Evolutionary conservation across 2,797 vertebrate genomes (phyloP), one percentile per base, ranked within the genome.

Genomic region (Squalus acanthias): DNA sequence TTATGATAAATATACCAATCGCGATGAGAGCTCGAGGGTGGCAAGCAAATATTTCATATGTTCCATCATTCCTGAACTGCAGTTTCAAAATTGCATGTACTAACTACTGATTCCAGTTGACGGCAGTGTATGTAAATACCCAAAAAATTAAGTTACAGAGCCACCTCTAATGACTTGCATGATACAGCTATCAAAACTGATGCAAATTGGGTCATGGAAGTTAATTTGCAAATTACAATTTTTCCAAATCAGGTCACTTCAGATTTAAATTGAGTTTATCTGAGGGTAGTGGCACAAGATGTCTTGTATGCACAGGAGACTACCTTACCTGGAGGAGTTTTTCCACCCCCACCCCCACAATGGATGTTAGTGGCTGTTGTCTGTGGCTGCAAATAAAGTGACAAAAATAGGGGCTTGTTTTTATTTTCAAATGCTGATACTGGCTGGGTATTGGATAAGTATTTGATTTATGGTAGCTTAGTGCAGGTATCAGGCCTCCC

Each of bases 251-350:
- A 85, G 46, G 46, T 67, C 91, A 93, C 33, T 67, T 93, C 91
- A 93, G 91, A 24, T 67, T 93, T 93, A 93, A 67, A 69, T 93
- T 93, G n/a, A 93, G 33, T 67, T 93, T 67, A 67, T 67, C 33
- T 93, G 91, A 93, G n/a, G 46, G n/a, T 67, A 67, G n/a, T 57
- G 53, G 53, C 53, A 22, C n/a, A 46, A 67, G n/a, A 24, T 92
- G 60, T 67, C 3, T n/a, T n/a, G 29, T 6, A 46, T 93, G 63
- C 57, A 67, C 6, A 65, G 33, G 15, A 20, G 15, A 1, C 13
- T 20, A 39, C 65, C 33, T 65, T 92, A 65, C 33, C 20, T 17
- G 9, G n/a, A 67, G 15, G 24, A 57, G n/a, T 6, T 22, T 67
- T 91, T 24, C 13, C 91, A 93, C 67, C 15, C 20, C 33, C 46